These are phyloP conservation scores for Polietes domitor DNA, from an alignment of 2,888 invertebrate genomes.

Conservation along the genomic window DNA sequence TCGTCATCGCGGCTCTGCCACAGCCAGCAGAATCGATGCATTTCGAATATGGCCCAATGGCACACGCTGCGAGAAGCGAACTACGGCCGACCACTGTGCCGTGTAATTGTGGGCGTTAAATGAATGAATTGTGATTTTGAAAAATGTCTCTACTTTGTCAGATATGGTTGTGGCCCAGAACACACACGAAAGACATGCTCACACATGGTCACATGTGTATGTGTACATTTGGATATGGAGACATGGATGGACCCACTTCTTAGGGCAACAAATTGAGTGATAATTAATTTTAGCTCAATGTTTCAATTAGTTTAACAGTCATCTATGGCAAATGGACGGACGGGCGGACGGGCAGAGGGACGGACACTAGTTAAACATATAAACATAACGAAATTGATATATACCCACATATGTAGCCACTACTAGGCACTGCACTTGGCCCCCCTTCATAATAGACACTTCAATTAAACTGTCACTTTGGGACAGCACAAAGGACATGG, in stretches of 20 bases:
- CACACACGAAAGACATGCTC: background rate
- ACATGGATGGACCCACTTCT: slow-evolving; percentile 1
- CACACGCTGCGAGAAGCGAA: background rate
- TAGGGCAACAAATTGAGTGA: slow-evolving; percentile 66
- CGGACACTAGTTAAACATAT: background rate
- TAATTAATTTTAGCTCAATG: slow-evolving; percentile 67
- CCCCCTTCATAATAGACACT: background rate
- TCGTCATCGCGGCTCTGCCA: background rate
- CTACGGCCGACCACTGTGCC: background rate
- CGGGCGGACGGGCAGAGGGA: background rate
- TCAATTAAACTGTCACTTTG: slow-evolving; percentile 25
- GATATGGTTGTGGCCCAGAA: background rate
- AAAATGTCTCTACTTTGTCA: slow-evolving; percentile 42
- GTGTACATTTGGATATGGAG: background rate
- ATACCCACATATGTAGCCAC: background rate
- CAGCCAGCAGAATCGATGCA: background rate
- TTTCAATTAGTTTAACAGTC: slow-evolving; percentile 34
- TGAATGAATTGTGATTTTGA: slow-evolving; percentile 36
- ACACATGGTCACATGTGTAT: background rate
- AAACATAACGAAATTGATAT: background rate
- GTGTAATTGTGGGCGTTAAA: slow-evolving; percentile 1
- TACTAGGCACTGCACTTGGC: background rate
- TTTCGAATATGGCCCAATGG: too few relatives aligned
- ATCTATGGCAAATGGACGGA: background rate
- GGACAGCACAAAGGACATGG: background rate